phyloP scores from a whole-genome alignment of 2,113 vertebrate species.

The Phyllostomus discolor region DNA sequence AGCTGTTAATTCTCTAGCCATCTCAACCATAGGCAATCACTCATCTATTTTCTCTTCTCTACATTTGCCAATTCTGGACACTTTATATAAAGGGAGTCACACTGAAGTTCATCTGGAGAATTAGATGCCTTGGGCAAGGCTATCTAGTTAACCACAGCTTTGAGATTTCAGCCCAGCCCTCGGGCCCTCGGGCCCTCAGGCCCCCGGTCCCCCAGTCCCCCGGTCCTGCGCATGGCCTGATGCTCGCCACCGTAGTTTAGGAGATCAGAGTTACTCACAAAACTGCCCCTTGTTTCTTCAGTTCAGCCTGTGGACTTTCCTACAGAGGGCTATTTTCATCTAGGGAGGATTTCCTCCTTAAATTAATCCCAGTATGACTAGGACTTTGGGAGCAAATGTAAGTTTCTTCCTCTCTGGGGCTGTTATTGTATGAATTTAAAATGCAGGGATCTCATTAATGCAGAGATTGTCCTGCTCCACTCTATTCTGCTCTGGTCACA shows the following conservation, averaged over 20 bases:
- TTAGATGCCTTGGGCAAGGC: neutral
- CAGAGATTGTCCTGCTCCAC: neutral
- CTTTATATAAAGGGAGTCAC: neutral
- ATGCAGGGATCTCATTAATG: neutral
- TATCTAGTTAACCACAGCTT: neutral
- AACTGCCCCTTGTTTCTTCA: too few species aligned
- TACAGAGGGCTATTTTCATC: neutral
- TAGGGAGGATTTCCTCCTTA: neutral
- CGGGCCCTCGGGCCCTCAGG: too few species aligned
- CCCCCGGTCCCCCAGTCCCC: too few species aligned
- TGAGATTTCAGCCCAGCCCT: neutral
- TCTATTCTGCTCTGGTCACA: neutral
- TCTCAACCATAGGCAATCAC: neutral
- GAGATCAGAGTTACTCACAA: neutral
- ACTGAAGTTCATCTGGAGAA: neutral
- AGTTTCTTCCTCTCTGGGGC: neutral
- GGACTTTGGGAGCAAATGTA: neutral
- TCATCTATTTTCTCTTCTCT: neutral
- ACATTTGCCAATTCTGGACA: neutral
- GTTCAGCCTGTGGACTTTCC: neutral
- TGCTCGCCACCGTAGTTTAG: neutral
- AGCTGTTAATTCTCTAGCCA: neutral
- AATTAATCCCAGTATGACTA: neutral
- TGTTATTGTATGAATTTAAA: neutral
- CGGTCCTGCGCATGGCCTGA: too few species aligned